phyloP scores from a whole-genome alignment of 2,113 vertebrate species.

The Cynoglossus semilaevis region DNA sequence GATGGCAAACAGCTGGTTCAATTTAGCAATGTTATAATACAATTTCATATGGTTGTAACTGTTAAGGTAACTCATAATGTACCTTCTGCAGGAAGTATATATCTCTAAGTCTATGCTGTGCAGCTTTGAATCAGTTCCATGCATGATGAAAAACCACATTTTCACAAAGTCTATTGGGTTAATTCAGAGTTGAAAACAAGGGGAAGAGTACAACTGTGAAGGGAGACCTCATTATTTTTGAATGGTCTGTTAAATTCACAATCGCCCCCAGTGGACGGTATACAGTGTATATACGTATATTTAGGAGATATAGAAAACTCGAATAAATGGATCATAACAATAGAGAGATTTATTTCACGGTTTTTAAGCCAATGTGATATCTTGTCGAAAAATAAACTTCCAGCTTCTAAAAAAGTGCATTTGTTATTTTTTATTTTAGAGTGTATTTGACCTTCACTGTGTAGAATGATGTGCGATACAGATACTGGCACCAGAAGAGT shows the following conservation, averaged over 20 bases:
- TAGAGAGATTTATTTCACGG: not conserved
- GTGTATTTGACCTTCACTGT: not conserved
- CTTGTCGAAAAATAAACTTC: too few species aligned
- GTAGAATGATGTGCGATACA: conserved; percentile 1
- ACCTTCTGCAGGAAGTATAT: not conserved
- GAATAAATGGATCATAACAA: too few species aligned
- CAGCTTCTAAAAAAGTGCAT: not conserved
- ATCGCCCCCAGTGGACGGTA: conserved; percentile 1
- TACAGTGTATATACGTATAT: conserved; percentile 2
- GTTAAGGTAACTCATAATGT: too few species aligned
- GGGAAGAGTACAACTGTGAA: conserved; percentile 5
- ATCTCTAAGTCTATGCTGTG: conserved; percentile 2
- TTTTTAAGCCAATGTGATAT: not conserved
- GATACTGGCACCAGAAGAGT: not conserved
- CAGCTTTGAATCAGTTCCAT: conserved; percentile 9
- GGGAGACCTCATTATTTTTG: conserved; percentile 29
- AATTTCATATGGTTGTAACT: too few species aligned
- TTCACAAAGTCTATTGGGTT: conserved; percentile 19
- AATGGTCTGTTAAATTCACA: conserved; percentile 13
- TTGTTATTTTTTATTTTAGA: not conserved
- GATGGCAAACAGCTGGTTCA: too few species aligned
- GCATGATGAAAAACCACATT: conserved; percentile 45
- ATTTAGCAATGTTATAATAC: too few species aligned
- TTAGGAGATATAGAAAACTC: too few species aligned
- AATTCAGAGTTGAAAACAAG: conserved; percentile 20